Evolutionary conservation across 2,797 vertebrate genomes (phyloP), one percentile per base, ranked within the genome.

Genomic region (Notoglanidium macrostoma): DNA sequence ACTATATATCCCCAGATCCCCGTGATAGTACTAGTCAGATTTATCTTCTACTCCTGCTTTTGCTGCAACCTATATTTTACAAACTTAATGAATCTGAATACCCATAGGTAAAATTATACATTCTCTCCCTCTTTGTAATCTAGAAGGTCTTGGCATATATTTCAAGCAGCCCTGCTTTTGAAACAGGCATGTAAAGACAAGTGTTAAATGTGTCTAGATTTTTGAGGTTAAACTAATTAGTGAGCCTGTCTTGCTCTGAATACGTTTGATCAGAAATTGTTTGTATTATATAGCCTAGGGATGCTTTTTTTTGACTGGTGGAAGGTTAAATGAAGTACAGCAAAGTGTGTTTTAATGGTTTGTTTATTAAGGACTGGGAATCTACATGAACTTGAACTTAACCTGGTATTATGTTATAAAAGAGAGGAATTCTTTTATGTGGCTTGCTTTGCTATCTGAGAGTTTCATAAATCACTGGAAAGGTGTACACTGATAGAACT

Each of bases 71-170:
- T 87, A 85, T 90, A 90, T 88, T 89, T 90, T 89, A 89, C 76
- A 78, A 73, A 89, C 85, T 87, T 88, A 76, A 88, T 90, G 86
- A 92, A 84, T 89, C 67, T 88, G 70, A 90, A 90, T 89, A 84
- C 88, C 88, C 88, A 44, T 68, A 89, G 82, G 87, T 59, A 83
- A 87, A 85, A 89, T 89, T 87, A 86, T 14, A 57, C 77, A 77
- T 70, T 88, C 79, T 85, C 55, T 84, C 86, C 46, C 51, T 78
- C 55, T 80, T 86, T 79, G 65, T 79, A 87, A 86, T 86, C 46
- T 80, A 73, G 57, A 85, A 86, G 86, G 77, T 86, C 83, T 89
- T 90, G 87, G 89, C 86, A 73, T 78, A 77, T 72, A 44, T 87
- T 90, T 92, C 81, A 89, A 89, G 89, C 74, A 44, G 35, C 44